Evolutionary conservation across 2,888 invertebrate species (phyloP).

Genomic region (Zonitis immaculata): DNA sequence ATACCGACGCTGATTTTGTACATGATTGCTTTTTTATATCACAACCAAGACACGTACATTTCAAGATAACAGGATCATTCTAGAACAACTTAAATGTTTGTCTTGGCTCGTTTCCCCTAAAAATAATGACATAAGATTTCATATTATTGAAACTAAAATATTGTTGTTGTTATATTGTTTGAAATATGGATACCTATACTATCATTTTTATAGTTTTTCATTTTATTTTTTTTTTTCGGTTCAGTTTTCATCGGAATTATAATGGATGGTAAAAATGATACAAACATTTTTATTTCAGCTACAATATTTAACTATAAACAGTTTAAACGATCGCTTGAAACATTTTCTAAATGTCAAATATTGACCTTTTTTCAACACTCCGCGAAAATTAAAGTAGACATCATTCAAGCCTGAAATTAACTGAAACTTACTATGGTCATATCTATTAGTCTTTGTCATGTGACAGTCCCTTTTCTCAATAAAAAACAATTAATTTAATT

Average conservation of each 20-base stretch:
- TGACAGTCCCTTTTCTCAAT: background rate
- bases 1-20: constrained; percentile 50
- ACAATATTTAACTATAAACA: constrained; percentile 19
- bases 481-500: constrained; percentile 5
- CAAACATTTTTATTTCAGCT: background rate
- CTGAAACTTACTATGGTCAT: constrained; percentile 29
- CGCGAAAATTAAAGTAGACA: constrained; percentile 40
- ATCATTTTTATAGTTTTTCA: no score
- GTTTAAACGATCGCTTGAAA: constrained; percentile 22
- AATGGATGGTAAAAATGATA: background rate
- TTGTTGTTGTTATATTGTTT: background rate
- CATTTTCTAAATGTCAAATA: constrained; percentile 36
- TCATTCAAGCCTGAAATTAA: constrained; percentile 41
- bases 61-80: constrained; percentile 49
- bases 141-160: constrained; percentile 28
- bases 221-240: no score
- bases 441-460: constrained; percentile 12
- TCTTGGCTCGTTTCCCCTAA: constrained; percentile 46
- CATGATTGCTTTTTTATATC: constrained; percentile 52
- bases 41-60: constrained; percentile 49
- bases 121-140: constrained; percentile 44
- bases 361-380: constrained; percentile 37
- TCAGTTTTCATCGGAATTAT: background rate
- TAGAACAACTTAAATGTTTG: constrained; percentile 47
- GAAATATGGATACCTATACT: background rate